Conservation (phyloP, 2,888 invertebrate species). For the Drosophila pegasa region DNA sequence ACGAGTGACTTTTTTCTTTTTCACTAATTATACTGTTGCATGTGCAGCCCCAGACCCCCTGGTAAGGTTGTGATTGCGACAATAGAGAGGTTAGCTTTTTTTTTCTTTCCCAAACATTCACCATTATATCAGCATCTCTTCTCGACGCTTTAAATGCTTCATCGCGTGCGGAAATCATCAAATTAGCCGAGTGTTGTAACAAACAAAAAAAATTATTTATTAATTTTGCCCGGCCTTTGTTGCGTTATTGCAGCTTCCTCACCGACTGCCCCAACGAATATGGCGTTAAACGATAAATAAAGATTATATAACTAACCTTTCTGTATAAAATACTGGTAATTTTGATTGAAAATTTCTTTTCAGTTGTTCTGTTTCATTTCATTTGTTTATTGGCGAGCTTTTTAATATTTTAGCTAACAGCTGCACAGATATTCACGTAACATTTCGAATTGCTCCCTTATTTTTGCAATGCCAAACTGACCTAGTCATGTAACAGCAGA, state of each 20-base stretch:
- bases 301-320: conserved; percentile 1
- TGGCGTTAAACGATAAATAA: not conserved
- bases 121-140: conserved; percentile 50
- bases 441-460: not conserved
- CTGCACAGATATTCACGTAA: conserved; percentile 4
- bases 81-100: conserved; percentile 22
- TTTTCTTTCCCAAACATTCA: conserved; percentile 38
- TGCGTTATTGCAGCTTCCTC: conserved; percentile 25
- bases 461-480: conserved; percentile 12
- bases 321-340: too few species aligned
- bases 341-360: not conserved
- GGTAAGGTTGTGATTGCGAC: conserved; percentile 61
- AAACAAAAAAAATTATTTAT: conserved; percentile 4
- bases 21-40: conserved; percentile 47
- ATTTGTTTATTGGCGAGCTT: not conserved
- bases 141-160: conserved; percentile 1
- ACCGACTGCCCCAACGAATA: conserved; percentile 29
- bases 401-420: not conserved
- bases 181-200: conserved; percentile 51
- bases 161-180: conserved; percentile 69
- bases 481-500: not conserved
- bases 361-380: not conserved
- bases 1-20: conserved; percentile 19
- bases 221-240: conserved; percentile 21
- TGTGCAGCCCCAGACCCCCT: conserved; percentile 41